Conservation (phyloP, 2,888 invertebrate species). For the Lucinisca nassula region DNA sequence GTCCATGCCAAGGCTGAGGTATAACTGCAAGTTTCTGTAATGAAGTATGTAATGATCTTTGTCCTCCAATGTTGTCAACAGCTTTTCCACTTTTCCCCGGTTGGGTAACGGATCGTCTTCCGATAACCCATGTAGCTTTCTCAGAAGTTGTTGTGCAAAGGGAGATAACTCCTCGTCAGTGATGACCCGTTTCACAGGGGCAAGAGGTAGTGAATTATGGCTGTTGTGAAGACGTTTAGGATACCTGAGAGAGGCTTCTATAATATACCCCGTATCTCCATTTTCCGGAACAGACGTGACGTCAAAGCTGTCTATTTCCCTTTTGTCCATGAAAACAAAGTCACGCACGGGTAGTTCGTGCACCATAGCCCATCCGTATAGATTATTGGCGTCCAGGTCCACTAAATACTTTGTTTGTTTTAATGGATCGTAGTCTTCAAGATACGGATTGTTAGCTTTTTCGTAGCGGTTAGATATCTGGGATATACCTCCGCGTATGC, state of each 20-base stretch:
- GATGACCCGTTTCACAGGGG: conserved; percentile 19
- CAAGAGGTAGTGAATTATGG: conserved; percentile 38
- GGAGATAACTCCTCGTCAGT: conserved; percentile 26
- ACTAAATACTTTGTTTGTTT: conserved; percentile 5
- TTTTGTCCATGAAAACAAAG: conserved; percentile 20
- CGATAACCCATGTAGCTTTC: conserved; percentile 18
- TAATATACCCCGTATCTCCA: conserved; percentile 37
- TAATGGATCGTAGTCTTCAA: background rate
- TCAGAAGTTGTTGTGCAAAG: conserved; percentile 22
- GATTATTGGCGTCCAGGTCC: conserved; percentile 31
- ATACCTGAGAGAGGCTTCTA: conserved; percentile 41
- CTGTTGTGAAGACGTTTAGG: conserved; percentile 24
- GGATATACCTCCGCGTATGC: conserved; percentile 12
- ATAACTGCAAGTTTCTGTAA: conserved; percentile 28
- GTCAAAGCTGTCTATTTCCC: conserved; percentile 40
- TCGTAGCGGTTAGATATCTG: background rate
- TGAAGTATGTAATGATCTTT: conserved; percentile 26
- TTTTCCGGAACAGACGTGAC: background rate
- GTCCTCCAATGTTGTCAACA: conserved; percentile 19
- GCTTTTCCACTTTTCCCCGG: conserved; percentile 27
- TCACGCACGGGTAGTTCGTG: conserved; percentile 33
- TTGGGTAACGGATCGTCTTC: conserved; percentile 30
- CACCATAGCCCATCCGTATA: conserved; percentile 39
- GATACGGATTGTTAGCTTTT: conserved; percentile 18
- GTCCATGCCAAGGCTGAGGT: conserved; percentile 65